phyloP scores from a whole-genome alignment of 1,140 invertebrate species.

The Anastrepha obliqua region DNA sequence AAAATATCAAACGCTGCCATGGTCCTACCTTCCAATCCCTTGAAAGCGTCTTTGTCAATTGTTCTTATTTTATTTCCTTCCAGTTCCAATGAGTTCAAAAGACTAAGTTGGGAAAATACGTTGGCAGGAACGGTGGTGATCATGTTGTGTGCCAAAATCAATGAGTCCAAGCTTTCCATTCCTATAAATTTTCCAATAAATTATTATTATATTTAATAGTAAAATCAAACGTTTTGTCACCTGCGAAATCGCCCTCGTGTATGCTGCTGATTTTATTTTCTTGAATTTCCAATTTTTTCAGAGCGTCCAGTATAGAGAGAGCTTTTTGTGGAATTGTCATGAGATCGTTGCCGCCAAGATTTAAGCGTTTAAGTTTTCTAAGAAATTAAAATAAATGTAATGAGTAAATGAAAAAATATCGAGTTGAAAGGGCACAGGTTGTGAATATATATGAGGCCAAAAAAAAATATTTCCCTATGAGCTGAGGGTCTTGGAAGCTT shows the following conservation, averaged over 20 bases:
- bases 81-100: slow-evolving; percentile 89
- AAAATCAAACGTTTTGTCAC: slow-evolving; percentile 73
- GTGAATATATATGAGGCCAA: too few relatives aligned
- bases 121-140: slow-evolving; percentile 84
- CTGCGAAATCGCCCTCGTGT: slow-evolving; percentile 87
- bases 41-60: slow-evolving; percentile 88
- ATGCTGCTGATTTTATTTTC: slow-evolving; percentile 88
- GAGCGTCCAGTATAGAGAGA: slow-evolving; percentile 83
- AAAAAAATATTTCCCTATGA: too few relatives aligned
- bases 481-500: too few relatives aligned
- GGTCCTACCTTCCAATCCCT: slow-evolving; percentile 85
- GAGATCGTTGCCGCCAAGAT: slow-evolving; percentile 89
- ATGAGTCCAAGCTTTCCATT: slow-evolving; percentile 85
- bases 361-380: slow-evolving; percentile 88
- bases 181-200: slow-evolving; percentile 75
- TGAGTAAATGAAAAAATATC: too few relatives aligned
- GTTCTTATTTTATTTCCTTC: slow-evolving; percentile 88
- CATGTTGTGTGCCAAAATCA: slow-evolving; percentile 89
- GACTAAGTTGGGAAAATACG: slow-evolving; percentile 86
- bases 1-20: not conserved
- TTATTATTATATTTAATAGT: not conserved
- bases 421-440: too few relatives aligned
- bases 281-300: slow-evolving; percentile 91
- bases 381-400: slow-evolving; percentile 61
- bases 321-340: slow-evolving; percentile 85